phyloP scores from a whole-genome alignment of 1,140 invertebrate genomes.

The Cotesia glomerata region DNA sequence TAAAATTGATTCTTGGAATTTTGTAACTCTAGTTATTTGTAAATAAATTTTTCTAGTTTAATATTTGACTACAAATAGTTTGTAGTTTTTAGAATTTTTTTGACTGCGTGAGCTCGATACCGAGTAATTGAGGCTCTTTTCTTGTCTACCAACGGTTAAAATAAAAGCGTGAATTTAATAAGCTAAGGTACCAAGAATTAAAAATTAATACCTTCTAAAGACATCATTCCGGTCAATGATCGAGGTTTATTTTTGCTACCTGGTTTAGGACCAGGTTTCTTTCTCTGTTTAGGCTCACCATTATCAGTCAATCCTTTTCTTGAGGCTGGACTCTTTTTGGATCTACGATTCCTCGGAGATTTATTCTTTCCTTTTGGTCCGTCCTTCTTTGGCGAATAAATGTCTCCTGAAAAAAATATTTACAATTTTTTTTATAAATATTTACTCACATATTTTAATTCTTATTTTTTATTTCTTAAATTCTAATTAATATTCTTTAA shows the following conservation, averaged over 20 bases:
- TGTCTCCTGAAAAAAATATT: conserved; percentile 47
- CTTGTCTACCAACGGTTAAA: background rate
- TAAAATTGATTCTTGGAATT: too few relatives aligned
- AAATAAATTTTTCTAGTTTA: too few relatives aligned
- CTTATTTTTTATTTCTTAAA: too few relatives aligned
- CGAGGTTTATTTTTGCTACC: conserved; percentile 58
- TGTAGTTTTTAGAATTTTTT: too few relatives aligned
- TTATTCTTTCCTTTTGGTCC: conserved; percentile 46
- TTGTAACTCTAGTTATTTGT: too few relatives aligned
- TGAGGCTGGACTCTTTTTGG: conserved; percentile 51
- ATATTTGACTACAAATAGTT: too few relatives aligned
- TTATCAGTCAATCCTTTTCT: conserved; percentile 48
- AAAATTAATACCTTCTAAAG: conserved; percentile 13
- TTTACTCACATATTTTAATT: too few relatives aligned
- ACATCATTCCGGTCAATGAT: conserved; percentile 24
- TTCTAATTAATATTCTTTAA: too few relatives aligned
- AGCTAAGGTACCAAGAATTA: background rate
- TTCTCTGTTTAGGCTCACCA: conserved; percentile 52
- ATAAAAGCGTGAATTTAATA: background rate
- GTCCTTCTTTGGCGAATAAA: conserved; percentile 58
- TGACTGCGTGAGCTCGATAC: too few relatives aligned
- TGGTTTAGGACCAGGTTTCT: conserved; percentile 60
- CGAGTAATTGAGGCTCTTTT: too few relatives aligned
- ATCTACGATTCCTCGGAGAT: conserved; percentile 49
- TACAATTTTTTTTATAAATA: background rate